A percentile compares a stretch with the other conserved stretches of the same genome.
Conservation (phyloP, 2,113 vertebrate species). For the Callospermophilus lateralis region DNA sequence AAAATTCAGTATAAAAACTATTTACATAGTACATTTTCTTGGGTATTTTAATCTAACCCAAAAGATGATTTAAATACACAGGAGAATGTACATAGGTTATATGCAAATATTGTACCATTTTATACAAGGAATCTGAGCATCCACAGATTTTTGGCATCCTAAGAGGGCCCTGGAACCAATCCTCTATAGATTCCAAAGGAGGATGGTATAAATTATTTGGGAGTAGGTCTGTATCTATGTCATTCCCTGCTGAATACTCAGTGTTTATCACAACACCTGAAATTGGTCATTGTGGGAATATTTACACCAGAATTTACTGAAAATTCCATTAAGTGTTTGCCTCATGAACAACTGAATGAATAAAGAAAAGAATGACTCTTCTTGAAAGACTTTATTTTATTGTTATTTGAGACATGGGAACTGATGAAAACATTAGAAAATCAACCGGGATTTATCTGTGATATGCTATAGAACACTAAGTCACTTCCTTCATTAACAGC, state of each 20-base stretch:
- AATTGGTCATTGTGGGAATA: background rate
- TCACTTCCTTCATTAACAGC: background rate
- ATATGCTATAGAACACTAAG: background rate
- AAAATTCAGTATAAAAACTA: background rate
- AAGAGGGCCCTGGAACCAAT: background rate
- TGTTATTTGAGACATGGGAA: background rate
- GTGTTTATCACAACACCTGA: background rate
- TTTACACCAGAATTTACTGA: background rate
- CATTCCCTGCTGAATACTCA: background rate
- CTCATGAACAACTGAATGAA: background rate
- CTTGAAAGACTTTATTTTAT: background rate
- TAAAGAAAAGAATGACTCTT: background rate
- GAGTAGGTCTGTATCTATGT: background rate
- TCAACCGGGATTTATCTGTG: background rate
- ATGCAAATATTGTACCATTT: background rate
- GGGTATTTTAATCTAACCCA: background rate
- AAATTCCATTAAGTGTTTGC: conserved; percentile 9
- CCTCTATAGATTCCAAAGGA: background rate
- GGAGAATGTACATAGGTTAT: background rate
- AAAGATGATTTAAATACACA: background rate
- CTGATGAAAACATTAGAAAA: background rate
- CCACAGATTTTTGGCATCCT: background rate
- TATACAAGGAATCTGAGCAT: background rate
- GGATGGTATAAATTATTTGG: background rate
- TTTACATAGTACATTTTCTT: background rate